These are phyloP conservation scores for Etheostoma cragini DNA, from an alignment of 2,113 vertebrate genomes.

Conservation along the genomic window DNA sequence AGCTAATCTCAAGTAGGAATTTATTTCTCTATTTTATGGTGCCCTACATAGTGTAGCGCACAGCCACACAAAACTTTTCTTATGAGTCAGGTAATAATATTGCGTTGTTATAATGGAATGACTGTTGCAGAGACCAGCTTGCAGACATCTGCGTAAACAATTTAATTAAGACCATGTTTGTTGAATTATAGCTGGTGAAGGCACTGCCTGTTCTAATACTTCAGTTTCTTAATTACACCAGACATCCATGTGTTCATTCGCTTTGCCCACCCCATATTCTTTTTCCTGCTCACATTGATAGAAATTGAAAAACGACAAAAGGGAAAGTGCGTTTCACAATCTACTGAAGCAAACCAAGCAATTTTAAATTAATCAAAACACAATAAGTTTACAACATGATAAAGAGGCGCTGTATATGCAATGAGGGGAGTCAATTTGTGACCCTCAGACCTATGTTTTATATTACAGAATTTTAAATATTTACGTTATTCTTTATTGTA, in stretches of 20 bases:
- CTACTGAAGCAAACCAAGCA: constrained; percentile 85
- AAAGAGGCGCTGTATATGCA: constrained; percentile 76
- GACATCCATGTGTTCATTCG: constrained; percentile 77
- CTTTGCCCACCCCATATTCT: constrained; percentile 52
- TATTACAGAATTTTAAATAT: constrained; percentile 45
- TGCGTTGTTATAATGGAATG: constrained; percentile 58
- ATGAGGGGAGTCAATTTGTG: constrained; percentile 71
- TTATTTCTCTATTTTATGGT: constrained; percentile 23
- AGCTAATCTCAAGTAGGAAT: constrained; percentile 39
- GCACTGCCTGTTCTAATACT: constrained; percentile 80
- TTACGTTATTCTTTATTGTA: neutral
- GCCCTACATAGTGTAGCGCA: constrained; percentile 29
- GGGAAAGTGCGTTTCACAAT: constrained; percentile 86
- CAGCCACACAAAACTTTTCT: constrained; percentile 58
- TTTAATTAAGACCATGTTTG: constrained; percentile 84
- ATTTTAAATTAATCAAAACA: constrained; percentile 88
- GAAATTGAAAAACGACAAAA: constrained; percentile 85
- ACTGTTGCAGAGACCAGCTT: constrained; percentile 66
- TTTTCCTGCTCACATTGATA: constrained; percentile 74
- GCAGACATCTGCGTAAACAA: constrained; percentile 84
- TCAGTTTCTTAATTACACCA: constrained; percentile 83
- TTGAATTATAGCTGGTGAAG: constrained; percentile 82
- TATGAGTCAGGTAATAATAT: constrained; percentile 62
- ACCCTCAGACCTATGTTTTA: constrained; percentile 42
- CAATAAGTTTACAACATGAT: constrained; percentile 85